Conservation (phyloP, 2,888 invertebrate genomes). For the Dasysyrphus tricinctus region DNA sequence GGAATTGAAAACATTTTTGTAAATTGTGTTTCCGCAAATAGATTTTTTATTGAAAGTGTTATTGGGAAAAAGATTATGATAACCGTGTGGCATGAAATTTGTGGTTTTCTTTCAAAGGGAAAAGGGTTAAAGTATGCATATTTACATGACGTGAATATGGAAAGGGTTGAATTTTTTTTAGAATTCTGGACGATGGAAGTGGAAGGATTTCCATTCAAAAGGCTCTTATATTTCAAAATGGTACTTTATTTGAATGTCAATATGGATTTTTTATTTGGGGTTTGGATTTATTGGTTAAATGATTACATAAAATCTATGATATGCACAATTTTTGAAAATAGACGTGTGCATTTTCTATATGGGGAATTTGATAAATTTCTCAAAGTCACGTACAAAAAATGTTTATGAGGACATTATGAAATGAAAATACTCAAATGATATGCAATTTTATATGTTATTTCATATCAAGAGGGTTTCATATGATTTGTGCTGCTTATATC, state of each 20-base stretch:
- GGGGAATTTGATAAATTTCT: neutral
- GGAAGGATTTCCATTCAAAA: neutral
- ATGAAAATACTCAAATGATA: neutral
- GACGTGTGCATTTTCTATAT: neutral
- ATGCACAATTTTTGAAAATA: neutral
- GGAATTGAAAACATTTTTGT: neutral
- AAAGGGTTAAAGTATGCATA: conserved; percentile 33
- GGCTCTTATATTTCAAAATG: conserved; percentile 45
- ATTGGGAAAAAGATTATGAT: conserved; percentile 77
- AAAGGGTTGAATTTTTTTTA: neutral
- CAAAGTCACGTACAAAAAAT: neutral
- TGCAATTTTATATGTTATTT: neutral
- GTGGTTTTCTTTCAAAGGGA: neutral
- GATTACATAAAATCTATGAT: conserved; percentile 37
- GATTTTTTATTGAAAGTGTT: conserved; percentile 83
- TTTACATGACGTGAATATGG: neutral
- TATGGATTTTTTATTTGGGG: conserved; percentile 19
- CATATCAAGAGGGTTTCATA: neutral
- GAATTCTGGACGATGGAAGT: neutral
- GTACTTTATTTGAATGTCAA: conserved; percentile 62
- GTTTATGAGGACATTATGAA: conserved; percentile 6
- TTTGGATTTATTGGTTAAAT: conserved; percentile 1
- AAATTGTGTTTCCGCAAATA: conserved; percentile 80
- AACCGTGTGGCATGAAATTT: neutral
- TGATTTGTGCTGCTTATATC: neutral